Conservation (phyloP, 2,888 invertebrate species). For the Plagodis pulveraria region DNA sequence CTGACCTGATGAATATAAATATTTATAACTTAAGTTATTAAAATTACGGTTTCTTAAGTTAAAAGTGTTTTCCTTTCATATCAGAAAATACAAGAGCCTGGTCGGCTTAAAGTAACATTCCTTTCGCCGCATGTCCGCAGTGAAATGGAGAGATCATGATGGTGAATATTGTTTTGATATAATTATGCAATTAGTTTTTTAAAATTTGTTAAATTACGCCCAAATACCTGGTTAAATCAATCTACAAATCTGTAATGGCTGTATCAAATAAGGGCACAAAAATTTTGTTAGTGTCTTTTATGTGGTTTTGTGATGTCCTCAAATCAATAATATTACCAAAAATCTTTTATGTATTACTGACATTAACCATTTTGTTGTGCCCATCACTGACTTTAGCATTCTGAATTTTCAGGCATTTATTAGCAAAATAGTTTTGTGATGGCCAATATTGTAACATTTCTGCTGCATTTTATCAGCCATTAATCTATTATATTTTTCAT, state of each 20-base stretch:
- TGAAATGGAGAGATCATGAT: constrained; percentile 80
- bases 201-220: constrained; percentile 73
- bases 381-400: constrained; percentile 72
- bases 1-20: constrained; percentile 87
- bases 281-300: constrained; percentile 80
- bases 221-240: constrained; percentile 66
- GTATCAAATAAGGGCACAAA: constrained; percentile 80
- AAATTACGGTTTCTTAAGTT: constrained; percentile 86
- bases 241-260: constrained; percentile 75
- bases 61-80: constrained; percentile 85
- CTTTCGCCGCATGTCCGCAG: constrained; percentile 82
- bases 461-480: constrained; percentile 85
- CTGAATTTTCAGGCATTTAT: constrained; percentile 84
- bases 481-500: constrained; percentile 85
- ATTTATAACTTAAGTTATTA: constrained; percentile 87
- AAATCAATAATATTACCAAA: constrained; percentile 71
- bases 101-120: constrained; percentile 83
- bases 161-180: constrained; percentile 74
- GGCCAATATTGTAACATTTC: constrained; percentile 84
- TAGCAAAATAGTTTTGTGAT: constrained; percentile 82
- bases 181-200: constrained; percentile 68
- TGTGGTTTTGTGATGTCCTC: constrained; percentile 77
- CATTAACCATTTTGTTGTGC: constrained; percentile 84
- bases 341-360: constrained; percentile 62
- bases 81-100: constrained; percentile 68